Percentiles rank a stretch among this genome's conserved stretches.
Conservation (phyloP, 2,888 invertebrate species). For the Oscheius sp. region DNA sequence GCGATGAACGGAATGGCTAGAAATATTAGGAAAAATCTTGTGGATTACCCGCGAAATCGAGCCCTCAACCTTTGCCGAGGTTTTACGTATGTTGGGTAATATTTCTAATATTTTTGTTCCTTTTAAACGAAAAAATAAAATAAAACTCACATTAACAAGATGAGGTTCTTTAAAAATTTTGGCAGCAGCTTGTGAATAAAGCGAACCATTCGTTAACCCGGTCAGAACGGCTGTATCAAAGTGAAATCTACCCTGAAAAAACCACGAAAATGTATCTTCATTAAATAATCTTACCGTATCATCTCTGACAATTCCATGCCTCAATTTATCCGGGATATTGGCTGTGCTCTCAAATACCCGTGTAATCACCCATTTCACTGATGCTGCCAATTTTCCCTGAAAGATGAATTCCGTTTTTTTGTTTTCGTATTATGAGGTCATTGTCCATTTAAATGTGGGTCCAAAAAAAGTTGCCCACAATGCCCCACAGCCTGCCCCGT, state of each 20-base stretch:
- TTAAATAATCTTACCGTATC: constrained; percentile 53
- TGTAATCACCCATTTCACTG: constrained; percentile 71
- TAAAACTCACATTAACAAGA: constrained; percentile 60
- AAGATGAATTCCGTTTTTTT: neutral
- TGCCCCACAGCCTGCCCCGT: too few species aligned
- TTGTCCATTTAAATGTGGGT: too few species aligned
- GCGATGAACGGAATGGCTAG: too few species aligned
- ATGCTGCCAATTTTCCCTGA: constrained; percentile 71
- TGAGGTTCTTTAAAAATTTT: constrained; percentile 73
- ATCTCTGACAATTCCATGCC: constrained; percentile 61
- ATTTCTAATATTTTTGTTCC: too few species aligned
- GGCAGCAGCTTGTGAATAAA: constrained; percentile 75
- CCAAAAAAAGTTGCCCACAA: too few species aligned
- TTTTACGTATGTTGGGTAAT: too few species aligned
- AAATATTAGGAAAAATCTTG: too few species aligned
- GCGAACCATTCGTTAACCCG: constrained; percentile 71
- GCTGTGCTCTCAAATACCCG: constrained; percentile 66
- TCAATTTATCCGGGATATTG: constrained; percentile 70
- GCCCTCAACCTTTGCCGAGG: too few species aligned
- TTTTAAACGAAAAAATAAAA: too few species aligned
- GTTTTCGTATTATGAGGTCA: too few species aligned
- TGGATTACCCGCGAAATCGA: too few species aligned
- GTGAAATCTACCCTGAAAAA: constrained; percentile 56
- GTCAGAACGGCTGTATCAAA: constrained; percentile 61
- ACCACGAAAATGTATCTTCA: neutral